Evolutionary conservation across 2,888 invertebrate genomes (phyloP).

Genomic region (Latrodectus hesperus): DNA sequence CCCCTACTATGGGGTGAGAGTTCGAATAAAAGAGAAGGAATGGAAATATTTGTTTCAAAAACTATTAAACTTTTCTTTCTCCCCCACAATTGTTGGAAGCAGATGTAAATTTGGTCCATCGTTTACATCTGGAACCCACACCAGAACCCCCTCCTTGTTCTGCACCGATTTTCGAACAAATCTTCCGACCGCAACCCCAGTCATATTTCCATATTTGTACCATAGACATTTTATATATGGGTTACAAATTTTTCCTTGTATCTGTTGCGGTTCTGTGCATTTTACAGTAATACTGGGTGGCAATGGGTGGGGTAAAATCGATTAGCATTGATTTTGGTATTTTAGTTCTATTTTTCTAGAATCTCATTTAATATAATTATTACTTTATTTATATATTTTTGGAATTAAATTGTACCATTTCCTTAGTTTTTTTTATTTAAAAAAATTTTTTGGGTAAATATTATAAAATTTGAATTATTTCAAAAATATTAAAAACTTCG

Average conservation of each 20-base stretch:
- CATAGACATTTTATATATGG: not conserved
- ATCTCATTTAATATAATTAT: not conserved
- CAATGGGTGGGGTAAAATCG: not conserved
- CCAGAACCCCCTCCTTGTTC: not conserved
- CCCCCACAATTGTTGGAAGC: slow-evolving; percentile 5
- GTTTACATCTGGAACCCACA: slow-evolving; percentile 45
- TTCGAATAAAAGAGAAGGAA: slow-evolving; percentile 17
- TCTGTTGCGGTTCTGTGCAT: not conserved
- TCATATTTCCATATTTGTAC: slow-evolving; percentile 15
- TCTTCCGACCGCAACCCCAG: slow-evolving; percentile 1
- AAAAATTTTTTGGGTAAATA: too few species aligned
- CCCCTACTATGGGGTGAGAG: not conserved
- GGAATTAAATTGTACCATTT: too few species aligned
- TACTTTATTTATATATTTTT: not conserved
- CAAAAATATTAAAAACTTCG: too few species aligned
- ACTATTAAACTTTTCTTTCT: slow-evolving; percentile 40
- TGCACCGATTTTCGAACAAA: not conserved
- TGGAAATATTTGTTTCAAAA: slow-evolving; percentile 58
- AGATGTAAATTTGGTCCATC: slow-evolving; percentile 63
- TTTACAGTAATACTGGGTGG: not conserved
- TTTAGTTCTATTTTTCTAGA: not conserved
- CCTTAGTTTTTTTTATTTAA: too few species aligned
- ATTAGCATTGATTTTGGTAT: not conserved
- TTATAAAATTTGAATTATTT: too few species aligned
- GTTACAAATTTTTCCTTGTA: not conserved